These are phyloP conservation scores for Danionella cerebrum DNA, from an alignment of 2,113 vertebrate genomes.

Conservation along the genomic window DNA sequence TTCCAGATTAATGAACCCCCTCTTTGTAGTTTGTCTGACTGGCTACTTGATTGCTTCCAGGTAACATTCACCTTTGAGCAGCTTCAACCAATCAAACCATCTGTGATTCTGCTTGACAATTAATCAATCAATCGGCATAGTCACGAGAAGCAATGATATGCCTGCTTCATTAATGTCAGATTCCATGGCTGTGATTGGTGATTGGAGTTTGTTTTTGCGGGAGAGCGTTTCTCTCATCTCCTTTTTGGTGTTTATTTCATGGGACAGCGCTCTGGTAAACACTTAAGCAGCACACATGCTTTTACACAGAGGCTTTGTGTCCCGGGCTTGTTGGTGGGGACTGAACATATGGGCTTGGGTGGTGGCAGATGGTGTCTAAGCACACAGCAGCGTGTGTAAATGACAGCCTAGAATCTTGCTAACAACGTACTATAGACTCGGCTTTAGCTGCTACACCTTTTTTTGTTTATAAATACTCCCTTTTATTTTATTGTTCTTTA, in stretches of 20 bases:
- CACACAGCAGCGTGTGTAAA: conserved; percentile 42
- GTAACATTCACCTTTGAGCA: conserved; percentile 50
- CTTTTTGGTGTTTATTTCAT: conserved; percentile 19
- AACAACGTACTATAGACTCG: not conserved
- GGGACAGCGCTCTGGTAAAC: not conserved
- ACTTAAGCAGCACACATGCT: conserved; percentile 1
- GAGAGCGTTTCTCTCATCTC: conserved; percentile 10
- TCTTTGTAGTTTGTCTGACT: conserved; percentile 71
- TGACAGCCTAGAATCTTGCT: conserved; percentile 40
- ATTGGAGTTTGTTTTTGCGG: conserved; percentile 7
- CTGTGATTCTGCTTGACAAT: conserved; percentile 46
- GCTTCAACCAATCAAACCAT: conserved; percentile 48
- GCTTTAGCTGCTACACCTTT: not conserved
- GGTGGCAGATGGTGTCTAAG: conserved; percentile 52
- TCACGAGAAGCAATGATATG: conserved; percentile 7
- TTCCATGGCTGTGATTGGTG: conserved; percentile 27
- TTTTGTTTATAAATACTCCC: no score
- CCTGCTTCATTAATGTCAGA: conserved; percentile 12
- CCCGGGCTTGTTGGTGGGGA: conserved; percentile 12
- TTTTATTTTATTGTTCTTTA: no score
- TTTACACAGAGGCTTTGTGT: not conserved
- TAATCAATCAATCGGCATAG: conserved; percentile 16
- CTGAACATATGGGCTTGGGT: conserved; percentile 48
- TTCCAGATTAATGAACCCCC: conserved; percentile 66
- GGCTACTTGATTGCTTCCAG: conserved; percentile 73